Percentiles rank a stretch among this genome's conserved stretches.
phyloP scores from a whole-genome alignment of 2,888 invertebrate species.

The Sericinus montela region DNA sequence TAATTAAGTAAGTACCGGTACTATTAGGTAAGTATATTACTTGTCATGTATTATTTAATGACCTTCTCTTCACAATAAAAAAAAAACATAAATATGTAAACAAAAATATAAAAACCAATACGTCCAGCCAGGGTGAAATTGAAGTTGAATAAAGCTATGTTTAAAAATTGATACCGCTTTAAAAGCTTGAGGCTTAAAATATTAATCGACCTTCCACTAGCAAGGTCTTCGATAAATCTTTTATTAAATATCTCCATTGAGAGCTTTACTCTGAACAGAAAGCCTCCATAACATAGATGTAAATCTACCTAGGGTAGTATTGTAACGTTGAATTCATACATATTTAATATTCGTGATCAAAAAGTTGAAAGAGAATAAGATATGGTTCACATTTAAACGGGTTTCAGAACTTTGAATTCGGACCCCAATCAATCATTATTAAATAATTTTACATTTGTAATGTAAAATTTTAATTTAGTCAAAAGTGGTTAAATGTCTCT shows the following conservation, averaged over 20 bases:
- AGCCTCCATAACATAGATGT: neutral
- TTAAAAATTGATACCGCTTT: slow-evolving; percentile 2
- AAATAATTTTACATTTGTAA: too few relatives aligned
- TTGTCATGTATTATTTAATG: too few relatives aligned
- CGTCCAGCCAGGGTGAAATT: too few relatives aligned
- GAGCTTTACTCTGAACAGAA: neutral
- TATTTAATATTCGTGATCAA: neutral
- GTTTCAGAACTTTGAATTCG: neutral
- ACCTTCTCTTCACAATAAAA: too few relatives aligned
- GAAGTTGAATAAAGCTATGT: neutral
- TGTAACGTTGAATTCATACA: neutral
- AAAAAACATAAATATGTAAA: too few relatives aligned
- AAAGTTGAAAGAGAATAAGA: neutral
- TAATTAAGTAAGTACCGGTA: too few relatives aligned
- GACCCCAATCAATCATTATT: neutral
- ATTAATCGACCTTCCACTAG: slow-evolving; percentile 3
- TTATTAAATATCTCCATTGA: slow-evolving; percentile 9
- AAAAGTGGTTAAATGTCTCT: too few relatives aligned
- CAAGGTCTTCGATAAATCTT: slow-evolving; percentile 4
- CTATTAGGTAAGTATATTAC: too few relatives aligned
- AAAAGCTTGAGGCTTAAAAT: slow-evolving; percentile 10
- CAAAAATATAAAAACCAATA: too few relatives aligned
- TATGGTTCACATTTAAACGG: neutral
- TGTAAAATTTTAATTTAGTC: too few relatives aligned
- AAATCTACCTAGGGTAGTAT: neutral